Evolutionary conservation across 2,888 invertebrate genomes (phyloP).

Genomic region (Mechanitis messenoides): DNA sequence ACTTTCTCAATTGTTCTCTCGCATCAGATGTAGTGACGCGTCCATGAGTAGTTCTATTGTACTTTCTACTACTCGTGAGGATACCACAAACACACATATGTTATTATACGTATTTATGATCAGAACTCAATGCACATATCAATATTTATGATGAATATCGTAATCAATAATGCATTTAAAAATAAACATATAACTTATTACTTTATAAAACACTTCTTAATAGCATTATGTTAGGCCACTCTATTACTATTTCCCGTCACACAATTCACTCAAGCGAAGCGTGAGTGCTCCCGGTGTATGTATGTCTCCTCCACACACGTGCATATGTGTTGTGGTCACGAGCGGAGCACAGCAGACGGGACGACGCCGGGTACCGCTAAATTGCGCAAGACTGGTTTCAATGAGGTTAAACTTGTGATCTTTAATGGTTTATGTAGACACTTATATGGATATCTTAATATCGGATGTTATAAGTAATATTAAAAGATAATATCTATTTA

Average conservation of each 20-base stretch:
- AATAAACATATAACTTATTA: too few species aligned
- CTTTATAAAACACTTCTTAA: too few species aligned
- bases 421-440: not conserved
- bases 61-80: not conserved
- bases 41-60: constrained; percentile 12
- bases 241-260: constrained; percentile 9
- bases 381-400: constrained; percentile 23
- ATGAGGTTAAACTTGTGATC: constrained; percentile 18
- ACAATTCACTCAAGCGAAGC: constrained; percentile 15
- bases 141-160: too few species aligned
- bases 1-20: constrained; percentile 25
- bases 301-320: constrained; percentile 6
- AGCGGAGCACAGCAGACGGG: constrained; percentile 25
- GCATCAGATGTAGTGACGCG: constrained; percentile 23
- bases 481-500: not conserved
- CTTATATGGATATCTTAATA: not conserved
- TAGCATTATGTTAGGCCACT: not conserved
- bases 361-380: constrained; percentile 29
- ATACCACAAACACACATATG: not conserved
- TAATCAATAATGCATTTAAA: too few species aligned
- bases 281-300: constrained; percentile 11
- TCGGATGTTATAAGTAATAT: not conserved
- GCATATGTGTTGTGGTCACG: constrained; percentile 25
- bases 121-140: not conserved
- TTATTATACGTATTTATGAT: not conserved